Evolutionary conservation across 2,888 invertebrate genomes (phyloP).

Genomic region (Eilema griseolum): DNA sequence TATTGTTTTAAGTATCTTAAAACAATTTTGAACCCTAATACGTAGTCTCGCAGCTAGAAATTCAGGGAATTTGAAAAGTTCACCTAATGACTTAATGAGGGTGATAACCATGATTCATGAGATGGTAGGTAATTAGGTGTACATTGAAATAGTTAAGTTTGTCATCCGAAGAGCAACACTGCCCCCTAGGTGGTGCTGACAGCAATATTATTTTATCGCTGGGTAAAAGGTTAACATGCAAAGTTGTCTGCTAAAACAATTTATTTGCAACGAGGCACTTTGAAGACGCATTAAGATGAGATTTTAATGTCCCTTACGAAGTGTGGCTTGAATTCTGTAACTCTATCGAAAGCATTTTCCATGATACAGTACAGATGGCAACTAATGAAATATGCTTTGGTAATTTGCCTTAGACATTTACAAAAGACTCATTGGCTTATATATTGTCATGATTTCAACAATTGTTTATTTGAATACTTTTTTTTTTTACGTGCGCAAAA

Average conservation of each 20-base stretch:
- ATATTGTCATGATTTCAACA: background rate
- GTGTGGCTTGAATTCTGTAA: too few relatives aligned
- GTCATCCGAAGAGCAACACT: conserved; percentile 32
- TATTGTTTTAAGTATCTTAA: conserved; percentile 32
- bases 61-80: conserved; percentile 43
- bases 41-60: conserved; percentile 17
- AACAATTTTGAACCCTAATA: conserved; percentile 24
- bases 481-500: too few relatives aligned
- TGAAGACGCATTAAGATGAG: conserved; percentile 18
- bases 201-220: conserved; percentile 31
- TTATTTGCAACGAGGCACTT: conserved; percentile 26
- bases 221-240: conserved; percentile 29
- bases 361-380: background rate
- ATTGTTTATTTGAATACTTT: too few relatives aligned
- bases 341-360: background rate
- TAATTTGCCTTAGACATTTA: background rate
- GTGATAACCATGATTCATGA: conserved; percentile 74
- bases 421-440: background rate
- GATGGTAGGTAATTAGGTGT: conserved; percentile 64
- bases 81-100: conserved; percentile 57
- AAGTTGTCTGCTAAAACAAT: conserved; percentile 26
- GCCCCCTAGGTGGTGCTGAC: conserved; percentile 21
- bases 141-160: conserved; percentile 35
- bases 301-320: conserved; percentile 7
- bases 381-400: background rate